Evolutionary conservation across 2,797 vertebrate genomes (phyloP), one percentile per base, ranked within the genome.

Genomic region (Microctenopoma stevenorrisi): DNA sequence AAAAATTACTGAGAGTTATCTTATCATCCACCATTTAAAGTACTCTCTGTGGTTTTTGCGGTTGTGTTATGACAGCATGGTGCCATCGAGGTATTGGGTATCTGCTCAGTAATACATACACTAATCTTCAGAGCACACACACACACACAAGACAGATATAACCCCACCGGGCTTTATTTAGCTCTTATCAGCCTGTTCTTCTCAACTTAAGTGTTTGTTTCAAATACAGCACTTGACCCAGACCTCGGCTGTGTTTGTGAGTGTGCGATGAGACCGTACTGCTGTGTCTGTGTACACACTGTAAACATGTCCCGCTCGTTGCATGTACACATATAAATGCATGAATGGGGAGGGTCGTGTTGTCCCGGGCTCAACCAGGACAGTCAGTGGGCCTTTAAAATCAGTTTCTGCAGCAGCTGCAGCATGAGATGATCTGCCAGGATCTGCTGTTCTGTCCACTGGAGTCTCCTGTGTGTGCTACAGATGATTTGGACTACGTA

Each of bases 161-260:
- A 26, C 61, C 25, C 47, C 16, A 60, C 48, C 42, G n/a, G 47
- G 72, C 51, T 59, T 57, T 35, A 38, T 68, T 65, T 51, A 74
- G 61, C 62, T 54, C 68, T 82, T 84, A 88, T 87, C 83, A 79
- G 73, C 60, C 44, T 60, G 51, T 70, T 79, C 79, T 72, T 68
- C 42, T 76, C 56, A 78, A 30, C 59, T 84, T 33, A 82, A 86
- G 89, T 87, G 79, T 82, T 84, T 82, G 82, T 76, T 86, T 86
- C 80, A 68, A 64, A 82, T 71, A 74, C 60, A 75, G 59, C 75
- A 82, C 88, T 88, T 86, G 81, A 87, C 88, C 83, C 62, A 43
- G 77, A 85, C 78, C 82, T 72, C 56, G 16, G 18, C 49, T 40
- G 56, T 57, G 58, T 68, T 6, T 64, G 44, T 48, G 49, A 18